These are phyloP conservation scores for Leptinotarsa tumamoca DNA, from an alignment of 2,888 invertebrate genomes.

Conservation along the genomic window DNA sequence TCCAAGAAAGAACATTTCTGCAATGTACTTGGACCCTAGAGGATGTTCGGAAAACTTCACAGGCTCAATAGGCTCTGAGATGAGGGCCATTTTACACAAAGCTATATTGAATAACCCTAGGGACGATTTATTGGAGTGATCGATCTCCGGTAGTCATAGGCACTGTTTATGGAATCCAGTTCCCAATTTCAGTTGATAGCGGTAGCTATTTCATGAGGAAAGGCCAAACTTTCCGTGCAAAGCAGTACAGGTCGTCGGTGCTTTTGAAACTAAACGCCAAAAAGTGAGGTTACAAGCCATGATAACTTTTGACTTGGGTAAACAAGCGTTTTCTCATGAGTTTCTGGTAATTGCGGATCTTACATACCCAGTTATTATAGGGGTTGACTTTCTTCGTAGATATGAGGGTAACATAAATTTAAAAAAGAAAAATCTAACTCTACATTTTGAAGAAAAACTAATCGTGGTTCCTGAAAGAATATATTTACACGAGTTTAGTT, in stretches of 20 bases:
- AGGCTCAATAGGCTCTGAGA: neutral
- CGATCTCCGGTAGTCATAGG: too few relatives aligned
- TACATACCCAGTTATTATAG: conserved; percentile 7
- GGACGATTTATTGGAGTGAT: too few relatives aligned
- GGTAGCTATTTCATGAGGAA: neutral
- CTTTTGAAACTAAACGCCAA: neutral
- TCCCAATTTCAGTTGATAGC: neutral
- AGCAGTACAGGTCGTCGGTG: neutral
- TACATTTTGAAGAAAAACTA: neutral
- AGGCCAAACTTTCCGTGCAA: neutral
- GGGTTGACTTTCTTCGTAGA: neutral
- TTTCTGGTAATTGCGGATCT: neutral
- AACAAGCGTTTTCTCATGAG: conserved; percentile 9
- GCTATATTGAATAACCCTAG: neutral
- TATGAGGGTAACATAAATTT: neutral
- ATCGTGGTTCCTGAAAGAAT: neutral
- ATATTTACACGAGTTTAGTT: neutral
- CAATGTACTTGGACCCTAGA: neutral
- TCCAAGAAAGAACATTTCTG: neutral
- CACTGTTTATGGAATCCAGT: too few relatives aligned
- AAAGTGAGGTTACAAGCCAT: neutral
- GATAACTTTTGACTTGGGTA: neutral
- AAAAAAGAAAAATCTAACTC: neutral
- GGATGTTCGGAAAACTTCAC: neutral
- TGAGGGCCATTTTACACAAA: neutral